Evolutionary conservation across 2,797 vertebrate species (phyloP).

Genomic region (Karalla daura): DNA sequence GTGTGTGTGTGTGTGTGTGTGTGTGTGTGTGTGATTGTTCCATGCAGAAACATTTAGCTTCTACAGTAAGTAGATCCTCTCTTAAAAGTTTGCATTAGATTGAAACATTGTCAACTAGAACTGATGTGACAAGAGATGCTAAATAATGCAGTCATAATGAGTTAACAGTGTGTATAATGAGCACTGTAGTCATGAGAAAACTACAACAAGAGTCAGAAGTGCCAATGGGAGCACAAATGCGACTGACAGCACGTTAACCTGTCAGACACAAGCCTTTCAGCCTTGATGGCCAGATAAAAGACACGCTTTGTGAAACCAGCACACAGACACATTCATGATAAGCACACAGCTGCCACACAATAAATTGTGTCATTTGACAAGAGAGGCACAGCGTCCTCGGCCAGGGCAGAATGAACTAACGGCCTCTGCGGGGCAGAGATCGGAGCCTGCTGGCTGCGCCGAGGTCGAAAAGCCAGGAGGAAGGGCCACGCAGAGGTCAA

Average conservation of each 20-base stretch:
- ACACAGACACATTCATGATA: slow-evolving; percentile 43
- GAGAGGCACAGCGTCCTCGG: slow-evolving; percentile 4
- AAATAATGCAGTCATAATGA: neutral
- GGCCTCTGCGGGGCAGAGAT: slow-evolving; percentile 43
- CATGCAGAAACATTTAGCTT: slow-evolving; percentile 14
- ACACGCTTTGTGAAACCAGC: slow-evolving; percentile 22
- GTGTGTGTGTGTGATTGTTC: slow-evolving; percentile 9
- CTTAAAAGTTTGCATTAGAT: neutral
- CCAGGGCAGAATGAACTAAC: slow-evolving; percentile 19
- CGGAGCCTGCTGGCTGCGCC: slow-evolving; percentile 30
- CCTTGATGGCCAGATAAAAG: slow-evolving; percentile 35
- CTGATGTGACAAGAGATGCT: neutral
- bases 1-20: slow-evolving; percentile 16
- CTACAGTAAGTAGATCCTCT: neutral
- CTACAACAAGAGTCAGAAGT: neutral
- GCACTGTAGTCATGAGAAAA: neutral
- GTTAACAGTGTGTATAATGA: neutral
- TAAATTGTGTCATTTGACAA: slow-evolving; percentile 44
- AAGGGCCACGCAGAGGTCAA: slow-evolving; percentile 25
- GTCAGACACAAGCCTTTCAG: slow-evolving; percentile 33
- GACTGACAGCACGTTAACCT: slow-evolving; percentile 28
- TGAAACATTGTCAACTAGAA: neutral
- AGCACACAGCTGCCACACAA: slow-evolving; percentile 43
- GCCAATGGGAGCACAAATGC: slow-evolving; percentile 20
- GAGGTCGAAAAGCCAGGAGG: slow-evolving; percentile 46